phyloP scores from a whole-genome alignment of 1,140 invertebrate genomes.

The Odontomachus brunneus region DNA sequence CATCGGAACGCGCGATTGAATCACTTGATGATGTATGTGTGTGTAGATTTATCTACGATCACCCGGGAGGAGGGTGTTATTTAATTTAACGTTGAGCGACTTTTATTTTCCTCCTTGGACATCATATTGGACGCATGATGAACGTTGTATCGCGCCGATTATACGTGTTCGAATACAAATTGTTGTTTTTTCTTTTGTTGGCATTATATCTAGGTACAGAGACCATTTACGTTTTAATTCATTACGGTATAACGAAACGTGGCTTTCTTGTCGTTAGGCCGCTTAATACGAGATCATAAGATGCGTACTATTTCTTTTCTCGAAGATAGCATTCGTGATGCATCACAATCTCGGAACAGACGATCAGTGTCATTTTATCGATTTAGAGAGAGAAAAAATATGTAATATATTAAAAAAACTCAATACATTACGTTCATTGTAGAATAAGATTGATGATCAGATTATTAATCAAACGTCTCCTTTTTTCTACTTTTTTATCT shows the following conservation, averaged over 20 bases:
- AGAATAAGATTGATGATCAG: too few relatives aligned
- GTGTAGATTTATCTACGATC: constrained; percentile 14
- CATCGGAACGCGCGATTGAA: constrained; percentile 40
- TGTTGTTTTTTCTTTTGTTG: constrained; percentile 19
- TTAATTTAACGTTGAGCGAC: neutral
- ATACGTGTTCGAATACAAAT: constrained; percentile 13
- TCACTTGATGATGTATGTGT: neutral
- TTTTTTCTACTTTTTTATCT: too few relatives aligned
- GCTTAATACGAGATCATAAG: neutral
- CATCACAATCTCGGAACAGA: too few relatives aligned
- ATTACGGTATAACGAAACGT: neutral
- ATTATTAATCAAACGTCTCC: too few relatives aligned
- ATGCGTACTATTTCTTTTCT: neutral
- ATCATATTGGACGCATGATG: constrained; percentile 4
- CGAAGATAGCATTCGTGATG: neutral
- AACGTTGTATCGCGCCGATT: neutral
- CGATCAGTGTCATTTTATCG: too few relatives aligned
- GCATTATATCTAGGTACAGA: neutral
- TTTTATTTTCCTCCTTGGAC: constrained; percentile 13
- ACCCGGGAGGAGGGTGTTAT: neutral
- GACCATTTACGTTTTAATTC: neutral
- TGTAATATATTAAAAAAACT: too few relatives aligned
- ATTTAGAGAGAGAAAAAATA: too few relatives aligned
- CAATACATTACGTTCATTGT: too few relatives aligned
- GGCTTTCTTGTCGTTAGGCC: neutral